Evolutionary conservation across 2,888 invertebrate genomes (phyloP).

Genomic region (Alentia gelatinosa): DNA sequence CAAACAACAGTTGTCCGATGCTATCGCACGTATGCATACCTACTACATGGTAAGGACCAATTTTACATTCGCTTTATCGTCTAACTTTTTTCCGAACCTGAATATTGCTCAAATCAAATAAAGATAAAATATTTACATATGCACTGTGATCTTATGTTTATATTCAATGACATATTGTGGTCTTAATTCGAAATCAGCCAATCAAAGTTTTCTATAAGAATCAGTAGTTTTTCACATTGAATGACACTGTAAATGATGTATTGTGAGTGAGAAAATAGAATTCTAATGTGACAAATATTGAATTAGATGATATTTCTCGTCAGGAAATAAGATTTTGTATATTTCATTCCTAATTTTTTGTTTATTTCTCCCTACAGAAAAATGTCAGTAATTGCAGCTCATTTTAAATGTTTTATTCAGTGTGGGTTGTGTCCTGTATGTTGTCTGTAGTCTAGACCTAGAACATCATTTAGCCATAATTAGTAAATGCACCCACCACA

Average conservation of each 20-base stretch:
- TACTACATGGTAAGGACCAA: slow-evolving; percentile 53
- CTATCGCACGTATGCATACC: slow-evolving; percentile 72
- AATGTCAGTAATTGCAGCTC: background rate
- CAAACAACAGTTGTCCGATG: slow-evolving; percentile 77
- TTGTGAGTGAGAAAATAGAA: no score
- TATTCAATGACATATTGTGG: no score
- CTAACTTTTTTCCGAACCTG: background rate
- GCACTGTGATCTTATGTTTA: no score
- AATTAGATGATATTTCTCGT: no score
- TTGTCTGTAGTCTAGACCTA: background rate
- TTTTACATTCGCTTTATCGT: background rate
- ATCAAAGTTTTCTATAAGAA: no score
- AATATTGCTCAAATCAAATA: no score
- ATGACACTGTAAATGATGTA: no score
- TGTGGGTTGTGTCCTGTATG: background rate
- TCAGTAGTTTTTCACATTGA: no score
- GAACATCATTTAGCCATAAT: background rate
- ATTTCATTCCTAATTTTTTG: background rate
- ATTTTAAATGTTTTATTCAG: background rate
- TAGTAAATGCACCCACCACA: no score
- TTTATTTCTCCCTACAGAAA: background rate
- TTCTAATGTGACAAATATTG: no score
- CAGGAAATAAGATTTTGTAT: background rate
- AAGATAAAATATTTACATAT: no score
- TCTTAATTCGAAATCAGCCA: no score